Conservation (phyloP, 2,888 invertebrate genomes). For the Trachelus troglodyta region DNA sequence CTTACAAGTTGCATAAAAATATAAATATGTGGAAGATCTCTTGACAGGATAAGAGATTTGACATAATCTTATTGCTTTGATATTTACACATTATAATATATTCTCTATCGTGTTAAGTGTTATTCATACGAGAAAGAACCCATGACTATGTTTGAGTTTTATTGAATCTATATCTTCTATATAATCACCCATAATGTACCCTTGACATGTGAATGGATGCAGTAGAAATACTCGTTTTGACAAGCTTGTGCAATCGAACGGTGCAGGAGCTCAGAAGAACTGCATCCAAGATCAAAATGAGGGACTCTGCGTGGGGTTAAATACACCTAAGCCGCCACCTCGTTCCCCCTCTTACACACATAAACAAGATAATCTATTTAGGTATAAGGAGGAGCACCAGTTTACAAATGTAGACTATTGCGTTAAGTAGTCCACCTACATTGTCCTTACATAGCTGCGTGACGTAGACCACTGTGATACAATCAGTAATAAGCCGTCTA, state of each 20-base stretch:
- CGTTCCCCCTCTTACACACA: constrained; percentile 61
- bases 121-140: background rate
- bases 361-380: constrained; percentile 3
- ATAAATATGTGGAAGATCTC: background rate
- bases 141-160: background rate
- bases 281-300: constrained; percentile 56
- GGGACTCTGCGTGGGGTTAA: constrained; percentile 59
- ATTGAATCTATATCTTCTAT: background rate
- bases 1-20: background rate
- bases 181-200: background rate
- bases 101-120: background rate
- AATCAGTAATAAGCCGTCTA: background rate
- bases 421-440: background rate
- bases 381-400: background rate
- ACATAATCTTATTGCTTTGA: background rate
- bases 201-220: constrained; percentile 24
- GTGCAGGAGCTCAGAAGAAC: constrained; percentile 32
- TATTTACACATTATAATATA: background rate
- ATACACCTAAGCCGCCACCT: constrained; percentile 47
- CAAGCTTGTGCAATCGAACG: constrained; percentile 27
- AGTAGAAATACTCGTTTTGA: constrained; percentile 16
- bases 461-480: background rate
- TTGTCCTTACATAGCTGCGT: background rate
- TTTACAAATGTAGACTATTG: background rate
- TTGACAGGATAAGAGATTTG: background rate